Percentiles rank a stretch among this genome's conserved stretches.
Evolutionary conservation across 2,797 vertebrate species (phyloP).

Genomic region (Eupleurogrammus muticus): DNA sequence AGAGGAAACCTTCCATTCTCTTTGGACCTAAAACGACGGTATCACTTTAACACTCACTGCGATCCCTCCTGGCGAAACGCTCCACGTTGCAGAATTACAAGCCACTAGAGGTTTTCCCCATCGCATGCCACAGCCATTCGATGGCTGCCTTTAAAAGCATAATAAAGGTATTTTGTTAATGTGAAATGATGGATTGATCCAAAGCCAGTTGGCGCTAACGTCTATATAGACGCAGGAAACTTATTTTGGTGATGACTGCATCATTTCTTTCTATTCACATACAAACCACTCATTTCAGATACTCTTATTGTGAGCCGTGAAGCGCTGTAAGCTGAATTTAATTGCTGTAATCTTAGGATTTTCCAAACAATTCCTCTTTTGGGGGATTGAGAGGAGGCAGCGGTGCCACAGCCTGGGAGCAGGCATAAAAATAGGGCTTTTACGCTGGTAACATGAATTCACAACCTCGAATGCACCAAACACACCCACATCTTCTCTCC

Average conservation of each 20-base stretch:
- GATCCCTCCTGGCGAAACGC: background rate
- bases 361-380: conserved; percentile 15
- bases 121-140: background rate
- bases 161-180: background rate
- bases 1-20: conserved; percentile 29
- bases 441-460: background rate
- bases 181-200: background rate
- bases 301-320: background rate
- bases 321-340: conserved; percentile 16
- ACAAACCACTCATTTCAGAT: conserved; percentile 2
- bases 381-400: background rate
- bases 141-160: background rate
- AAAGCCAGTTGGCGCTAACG: background rate
- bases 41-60: conserved; percentile 12
- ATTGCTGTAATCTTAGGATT: conserved; percentile 26
- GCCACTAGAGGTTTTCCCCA: background rate
- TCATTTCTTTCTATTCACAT: conserved; percentile 5
- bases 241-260: background rate
- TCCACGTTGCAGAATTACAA: background rate
- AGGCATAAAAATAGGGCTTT: conserved; percentile 17
- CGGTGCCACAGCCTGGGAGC: background rate
- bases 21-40: conserved; percentile 23
- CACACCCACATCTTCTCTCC: background rate
- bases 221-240: conserved; percentile 1
- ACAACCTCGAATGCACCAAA: conserved; percentile 17